Percentiles rank a stretch among this genome's conserved stretches.
Conservation (phyloP, 2,888 invertebrate species). For the Stenoptilia bipunctidactyla region DNA sequence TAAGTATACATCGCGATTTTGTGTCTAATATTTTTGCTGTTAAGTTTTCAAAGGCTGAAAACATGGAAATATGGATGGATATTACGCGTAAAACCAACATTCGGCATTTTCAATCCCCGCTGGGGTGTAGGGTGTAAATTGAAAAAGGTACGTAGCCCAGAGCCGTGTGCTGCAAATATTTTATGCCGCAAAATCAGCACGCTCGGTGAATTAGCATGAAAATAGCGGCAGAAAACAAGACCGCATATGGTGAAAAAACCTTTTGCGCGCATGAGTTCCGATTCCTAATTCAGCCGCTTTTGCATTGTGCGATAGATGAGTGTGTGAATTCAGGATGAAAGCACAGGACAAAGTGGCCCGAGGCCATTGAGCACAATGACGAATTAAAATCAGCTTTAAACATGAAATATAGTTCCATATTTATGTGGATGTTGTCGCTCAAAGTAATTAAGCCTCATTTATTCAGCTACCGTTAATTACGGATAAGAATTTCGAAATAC, state of each 20-base stretch:
- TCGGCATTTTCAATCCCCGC: conserved; percentile 34
- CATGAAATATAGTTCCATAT: no score
- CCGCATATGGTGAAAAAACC: conserved; percentile 27
- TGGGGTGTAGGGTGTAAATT: conserved; percentile 34
- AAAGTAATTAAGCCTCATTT: no score
- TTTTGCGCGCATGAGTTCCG: conserved; percentile 18
- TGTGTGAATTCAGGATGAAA: conserved; percentile 33
- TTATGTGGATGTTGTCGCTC: no score
- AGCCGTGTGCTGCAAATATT: conserved; percentile 40
- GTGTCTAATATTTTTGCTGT: conserved; percentile 6
- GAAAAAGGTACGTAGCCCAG: conserved; percentile 32
- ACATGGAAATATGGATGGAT: conserved; percentile 26
- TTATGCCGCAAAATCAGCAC: conserved; percentile 49
- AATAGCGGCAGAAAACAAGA: conserved; percentile 45
- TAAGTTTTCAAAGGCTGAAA: conserved; percentile 9
- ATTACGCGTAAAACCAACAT: conserved; percentile 42
- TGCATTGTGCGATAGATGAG: conserved; percentile 30
- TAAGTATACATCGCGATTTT: conserved; percentile 4
- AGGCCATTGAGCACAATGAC: no score
- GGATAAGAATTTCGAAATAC: neutral
- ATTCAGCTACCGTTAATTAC: no score
- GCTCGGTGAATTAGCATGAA: conserved; percentile 50
- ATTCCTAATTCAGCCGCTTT: conserved; percentile 29
- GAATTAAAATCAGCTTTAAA: no score
- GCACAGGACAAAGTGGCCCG: conserved; percentile 9